Evolutionary conservation across 2,113 vertebrate species (phyloP), one percentile per base, ranked within the genome.

Genomic region (Benitochromis conjunctus): DNA sequence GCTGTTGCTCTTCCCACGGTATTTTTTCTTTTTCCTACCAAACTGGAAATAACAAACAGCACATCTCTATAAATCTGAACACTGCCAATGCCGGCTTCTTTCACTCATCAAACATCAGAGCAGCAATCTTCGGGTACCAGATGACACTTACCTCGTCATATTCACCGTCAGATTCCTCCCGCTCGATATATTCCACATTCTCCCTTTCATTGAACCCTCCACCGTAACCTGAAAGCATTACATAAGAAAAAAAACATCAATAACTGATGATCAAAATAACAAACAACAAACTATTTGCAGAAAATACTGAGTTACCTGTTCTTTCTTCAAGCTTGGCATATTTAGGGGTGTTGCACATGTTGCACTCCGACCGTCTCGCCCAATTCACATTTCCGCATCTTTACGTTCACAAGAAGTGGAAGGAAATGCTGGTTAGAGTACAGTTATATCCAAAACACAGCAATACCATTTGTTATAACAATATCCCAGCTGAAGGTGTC

Each of bases 301-400:
- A 3, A 19, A 77, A 24, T 7, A 3, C 2, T 10, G 6, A 5
- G 85, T 91, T 94, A 99, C 99, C 99, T 86, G 99, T 99, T 93
- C 99, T 97, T 85, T 99, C 99, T 94, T 99, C 99, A 78, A 99
- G 94, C 87, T 99, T 99, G 46, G 98, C 98, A 80, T 99, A 99
- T 94, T 99, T 99, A 0, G 99, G 99, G 38, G 99, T 99, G 92
- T 99, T 99, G 92, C 99, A 99, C 99, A 99, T 99, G 93, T 99
- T 99, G 86, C 99, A 99, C 87, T 99, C 99, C 1, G 98, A 99
- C 78, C 99, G 96, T 85, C 99, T 95, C 7, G 99, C 99, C 99
- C 99, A 99, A 90, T 99, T 99, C 90, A 99, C 99, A 24, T 99
- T 99, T 34, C 99, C 99, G 86, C 99, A 99, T 78, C 99, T 99